Evolutionary conservation across 1,140 invertebrate genomes (phyloP).

Genomic region (Philotrypesis tridentata): DNA sequence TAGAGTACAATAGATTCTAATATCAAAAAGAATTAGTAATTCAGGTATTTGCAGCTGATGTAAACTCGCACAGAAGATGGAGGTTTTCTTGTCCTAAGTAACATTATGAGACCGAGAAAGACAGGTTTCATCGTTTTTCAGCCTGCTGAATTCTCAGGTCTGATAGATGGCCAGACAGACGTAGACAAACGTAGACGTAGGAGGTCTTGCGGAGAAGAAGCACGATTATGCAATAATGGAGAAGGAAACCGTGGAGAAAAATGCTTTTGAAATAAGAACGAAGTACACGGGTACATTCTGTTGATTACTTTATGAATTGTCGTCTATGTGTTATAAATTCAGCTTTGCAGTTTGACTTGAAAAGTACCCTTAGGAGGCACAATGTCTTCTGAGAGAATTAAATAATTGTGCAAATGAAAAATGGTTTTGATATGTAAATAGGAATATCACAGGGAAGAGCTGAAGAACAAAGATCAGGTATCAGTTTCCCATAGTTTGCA

Average conservation of each 20-base stretch:
- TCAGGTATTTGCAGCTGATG: background rate
- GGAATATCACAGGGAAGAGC: background rate
- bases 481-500: background rate
- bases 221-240: background rate
- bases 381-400: too few relatives aligned
- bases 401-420: background rate
- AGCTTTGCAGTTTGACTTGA: too few relatives aligned
- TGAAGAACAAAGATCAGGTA: background rate
- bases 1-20: too few relatives aligned
- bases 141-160: slow-evolving; percentile 10
- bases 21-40: too few relatives aligned
- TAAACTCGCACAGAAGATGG: background rate
- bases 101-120: background rate
- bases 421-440: background rate
- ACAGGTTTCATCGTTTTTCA: slow-evolving; percentile 4
- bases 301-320: background rate
- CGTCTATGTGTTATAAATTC: too few relatives aligned
- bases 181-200: slow-evolving; percentile 28
- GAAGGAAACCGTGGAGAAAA: background rate
- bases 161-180: slow-evolving; percentile 23
- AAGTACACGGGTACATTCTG: background rate
- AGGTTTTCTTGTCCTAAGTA: background rate
- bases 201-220: background rate
- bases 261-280: background rate
- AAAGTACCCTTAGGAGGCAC: too few relatives aligned